Evolutionary conservation across 2,113 vertebrate species (phyloP).

Genomic region (Tragelaphus scriptus): DNA sequence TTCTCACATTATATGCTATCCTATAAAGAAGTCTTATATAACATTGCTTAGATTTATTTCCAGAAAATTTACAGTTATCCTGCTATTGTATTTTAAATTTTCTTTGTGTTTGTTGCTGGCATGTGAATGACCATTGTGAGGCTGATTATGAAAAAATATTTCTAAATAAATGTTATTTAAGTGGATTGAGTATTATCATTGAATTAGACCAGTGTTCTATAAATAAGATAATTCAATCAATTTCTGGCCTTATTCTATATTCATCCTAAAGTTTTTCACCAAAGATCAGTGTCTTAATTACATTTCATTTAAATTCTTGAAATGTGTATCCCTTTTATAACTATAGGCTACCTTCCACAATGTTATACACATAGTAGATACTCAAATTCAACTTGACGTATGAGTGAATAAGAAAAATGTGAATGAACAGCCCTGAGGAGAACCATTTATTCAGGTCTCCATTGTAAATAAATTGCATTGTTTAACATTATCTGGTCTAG

Average conservation of each 20-base stretch:
- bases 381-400: not conserved
- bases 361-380: not conserved
- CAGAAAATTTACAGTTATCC: not conserved
- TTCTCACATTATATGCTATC: not conserved
- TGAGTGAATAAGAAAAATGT: not conserved
- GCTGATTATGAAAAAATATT: not conserved
- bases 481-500: not conserved
- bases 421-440: not conserved
- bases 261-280: not conserved
- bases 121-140: not conserved
- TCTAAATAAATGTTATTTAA: not conserved
- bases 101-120: not conserved
- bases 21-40: not conserved
- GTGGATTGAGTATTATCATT: not conserved
- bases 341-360: not conserved
- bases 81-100: not conserved
- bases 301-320: not conserved
- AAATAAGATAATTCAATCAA: not conserved
- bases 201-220: not conserved
- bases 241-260: not conserved
- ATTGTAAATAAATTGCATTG: not conserved
- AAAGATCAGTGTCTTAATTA: not conserved
- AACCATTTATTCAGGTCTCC: not conserved
- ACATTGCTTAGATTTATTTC: not conserved
- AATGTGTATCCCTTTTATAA: not conserved